phyloP scores from a whole-genome alignment of 2,797 vertebrate genomes.

The Sphaeramia orbicularis region DNA sequence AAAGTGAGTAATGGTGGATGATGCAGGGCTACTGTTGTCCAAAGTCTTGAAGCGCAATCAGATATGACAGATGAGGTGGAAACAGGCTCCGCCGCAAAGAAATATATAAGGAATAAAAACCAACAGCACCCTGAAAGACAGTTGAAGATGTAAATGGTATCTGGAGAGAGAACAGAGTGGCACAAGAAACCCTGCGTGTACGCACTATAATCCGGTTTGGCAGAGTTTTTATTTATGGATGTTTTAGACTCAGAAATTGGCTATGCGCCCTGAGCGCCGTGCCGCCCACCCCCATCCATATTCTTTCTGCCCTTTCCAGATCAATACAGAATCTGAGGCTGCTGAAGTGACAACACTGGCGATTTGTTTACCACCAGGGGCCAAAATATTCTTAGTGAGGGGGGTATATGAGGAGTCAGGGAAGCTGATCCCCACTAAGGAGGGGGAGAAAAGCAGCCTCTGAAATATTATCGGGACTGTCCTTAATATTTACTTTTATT shows the following conservation, averaged over 20 bases:
- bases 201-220: conserved; percentile 35
- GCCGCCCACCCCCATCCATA: conserved; percentile 32
- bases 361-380: conserved; percentile 57
- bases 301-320: conserved; percentile 28
- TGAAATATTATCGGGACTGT: background rate
- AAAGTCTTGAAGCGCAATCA: conserved; percentile 52
- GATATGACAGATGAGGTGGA: conserved; percentile 65
- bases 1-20: conserved; percentile 43
- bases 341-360: conserved; percentile 56
- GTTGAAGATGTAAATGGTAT: conserved; percentile 35
- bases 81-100: conserved; percentile 44
- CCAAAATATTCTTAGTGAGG: conserved; percentile 34
- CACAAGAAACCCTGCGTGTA: conserved; percentile 19
- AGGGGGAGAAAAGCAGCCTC: background rate
- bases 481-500: background rate
- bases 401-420: conserved; percentile 17
- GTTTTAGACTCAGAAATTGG: conserved; percentile 29
- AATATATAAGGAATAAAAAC: conserved; percentile 41
- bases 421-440: conserved; percentile 9
- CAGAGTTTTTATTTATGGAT: conserved; percentile 44
- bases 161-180: conserved; percentile 36
- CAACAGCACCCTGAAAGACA: conserved; percentile 39
- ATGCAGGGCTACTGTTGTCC: conserved; percentile 43
- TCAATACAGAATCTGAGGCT: conserved; percentile 59
- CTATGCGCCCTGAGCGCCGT: conserved; percentile 7